Base-by-base conservation (phyloP, 2,888 invertebrate genomes). In the Tetranychus piercei region DNA sequence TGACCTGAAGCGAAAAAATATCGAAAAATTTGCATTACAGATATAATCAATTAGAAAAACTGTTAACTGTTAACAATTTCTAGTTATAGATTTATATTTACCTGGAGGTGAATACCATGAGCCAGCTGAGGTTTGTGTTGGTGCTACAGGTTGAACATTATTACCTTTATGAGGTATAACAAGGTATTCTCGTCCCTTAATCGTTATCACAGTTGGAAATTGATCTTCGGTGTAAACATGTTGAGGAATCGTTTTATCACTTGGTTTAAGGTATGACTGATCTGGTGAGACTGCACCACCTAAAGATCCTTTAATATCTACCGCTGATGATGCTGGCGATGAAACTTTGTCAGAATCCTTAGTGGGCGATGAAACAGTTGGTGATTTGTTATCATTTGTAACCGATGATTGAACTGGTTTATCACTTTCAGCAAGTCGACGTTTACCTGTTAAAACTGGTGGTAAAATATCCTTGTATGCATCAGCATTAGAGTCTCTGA, bases 151-250 rank as follows among this genome's bases (percentile, higher is more conserved):
- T 55, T 15, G 55, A 15, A 55, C 55, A 15, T 9, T 55, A 15
- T 55, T 55, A 69, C 34, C 22, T 23, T 69, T 69, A 23, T 69
- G 69, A 11, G 69, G 69, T 20, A 69, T 23, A 11, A 69, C 69
- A 20, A 69, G 34, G 22, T 69, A 69, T 22, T 69, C 22, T 20
- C 69, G 69, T 20, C 69, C 69, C 20, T 69, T 69, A 23, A 69
- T 20, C 11, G 69, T 69, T 18, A 69, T 69, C 11, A 69, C 34
- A 69, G 22, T 20, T 4, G 69, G 69, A 23, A 69, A 69, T 23
- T 20, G 20, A 69, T 69, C 34, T 69, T 69, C 69, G 5, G 69
- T 69, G 69, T 69, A 69, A 20, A 69, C 69, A 69, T 69, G 69
- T 69, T 69, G 69, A 20, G 69, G 69, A 69, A 69, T 22, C 15